Percentiles rank a stretch among this genome's conserved stretches.
phyloP scores from a whole-genome alignment of 1,140 invertebrate species.

The Chrysopa pallens region DNA sequence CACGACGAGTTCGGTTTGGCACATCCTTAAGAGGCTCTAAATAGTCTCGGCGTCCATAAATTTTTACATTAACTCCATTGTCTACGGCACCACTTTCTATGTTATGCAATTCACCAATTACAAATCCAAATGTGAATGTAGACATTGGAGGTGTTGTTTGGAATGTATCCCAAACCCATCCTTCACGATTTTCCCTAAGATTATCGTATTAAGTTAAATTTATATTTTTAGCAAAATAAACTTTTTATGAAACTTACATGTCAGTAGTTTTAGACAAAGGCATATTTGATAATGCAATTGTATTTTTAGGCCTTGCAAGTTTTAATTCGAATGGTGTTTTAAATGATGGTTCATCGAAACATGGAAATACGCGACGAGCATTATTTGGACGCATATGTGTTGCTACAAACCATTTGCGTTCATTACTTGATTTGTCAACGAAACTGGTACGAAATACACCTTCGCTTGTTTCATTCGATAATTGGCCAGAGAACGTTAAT shows the following conservation, averaged over 20 bases:
- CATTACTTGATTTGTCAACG: slow-evolving; percentile 23
- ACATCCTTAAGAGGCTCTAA: slow-evolving; percentile 39
- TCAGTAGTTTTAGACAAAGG: slow-evolving; percentile 30
- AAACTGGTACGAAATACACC: slow-evolving; percentile 43
- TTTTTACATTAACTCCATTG: not conserved
- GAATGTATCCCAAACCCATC: slow-evolving; percentile 48
- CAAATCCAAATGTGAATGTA: slow-evolving; percentile 66
- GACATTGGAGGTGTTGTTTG: slow-evolving; percentile 60
- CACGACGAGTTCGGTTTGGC: slow-evolving; percentile 36
- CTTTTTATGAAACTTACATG: slow-evolving; percentile 31
- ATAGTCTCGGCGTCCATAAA: slow-evolving; percentile 58
- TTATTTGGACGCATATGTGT: slow-evolving; percentile 67
- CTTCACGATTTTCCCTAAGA: slow-evolving; percentile 16
- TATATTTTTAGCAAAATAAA: not conserved
- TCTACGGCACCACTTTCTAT: slow-evolving; percentile 15
- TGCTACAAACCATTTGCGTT: slow-evolving; percentile 34
- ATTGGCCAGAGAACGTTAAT: slow-evolving; percentile 34
- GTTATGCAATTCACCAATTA: slow-evolving; percentile 52
- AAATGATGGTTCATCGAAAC: slow-evolving; percentile 77
- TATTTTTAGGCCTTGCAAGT: slow-evolving; percentile 36
- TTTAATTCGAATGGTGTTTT: slow-evolving; percentile 55
- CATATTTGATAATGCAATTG: slow-evolving; percentile 43
- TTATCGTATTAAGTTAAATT: slow-evolving; percentile 7
- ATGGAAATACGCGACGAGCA: slow-evolving; percentile 74
- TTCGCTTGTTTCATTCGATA: slow-evolving; percentile 33